phyloP scores from a whole-genome alignment of 2,113 vertebrate species.

The Paradoxurus hermaphroditus region DNA sequence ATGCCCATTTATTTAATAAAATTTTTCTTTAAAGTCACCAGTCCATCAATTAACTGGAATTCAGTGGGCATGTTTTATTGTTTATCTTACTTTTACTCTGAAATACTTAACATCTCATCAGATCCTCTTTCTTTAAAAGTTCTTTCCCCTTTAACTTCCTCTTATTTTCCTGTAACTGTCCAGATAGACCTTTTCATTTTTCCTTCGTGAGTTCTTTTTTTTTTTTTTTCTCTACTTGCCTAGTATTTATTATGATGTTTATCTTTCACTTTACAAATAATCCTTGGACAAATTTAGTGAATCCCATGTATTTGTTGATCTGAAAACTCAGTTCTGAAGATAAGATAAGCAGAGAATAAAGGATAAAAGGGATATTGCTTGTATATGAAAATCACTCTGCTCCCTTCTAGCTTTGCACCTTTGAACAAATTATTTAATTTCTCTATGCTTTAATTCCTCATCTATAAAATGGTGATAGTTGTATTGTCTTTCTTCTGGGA shows the following conservation, averaged over 20 bases:
- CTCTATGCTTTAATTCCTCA: neutral
- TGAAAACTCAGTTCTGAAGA: neutral
- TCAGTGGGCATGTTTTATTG: neutral
- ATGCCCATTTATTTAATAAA: neutral
- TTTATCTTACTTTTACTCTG: neutral
- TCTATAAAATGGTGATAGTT: neutral
- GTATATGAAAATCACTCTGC: neutral
- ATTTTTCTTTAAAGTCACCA: neutral
- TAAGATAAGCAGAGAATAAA: neutral
- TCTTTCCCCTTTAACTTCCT: neutral
- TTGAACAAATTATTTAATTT: neutral
- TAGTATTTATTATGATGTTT: neutral
- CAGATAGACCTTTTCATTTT: neutral
- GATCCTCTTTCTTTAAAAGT: neutral
- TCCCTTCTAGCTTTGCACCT: neutral
- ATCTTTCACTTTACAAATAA: neutral
- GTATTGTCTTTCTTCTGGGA: neutral
- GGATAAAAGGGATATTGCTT: neutral
- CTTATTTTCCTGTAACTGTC: neutral
- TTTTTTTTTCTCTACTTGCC: neutral
- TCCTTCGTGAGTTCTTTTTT: neutral
- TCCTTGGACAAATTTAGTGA: neutral
- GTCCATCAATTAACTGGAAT: too few species aligned
- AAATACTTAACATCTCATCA: neutral
- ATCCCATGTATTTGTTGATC: neutral